These are phyloP conservation scores for Tenthredo livida DNA, from an alignment of 2,888 invertebrate genomes.

Conservation along the genomic window DNA sequence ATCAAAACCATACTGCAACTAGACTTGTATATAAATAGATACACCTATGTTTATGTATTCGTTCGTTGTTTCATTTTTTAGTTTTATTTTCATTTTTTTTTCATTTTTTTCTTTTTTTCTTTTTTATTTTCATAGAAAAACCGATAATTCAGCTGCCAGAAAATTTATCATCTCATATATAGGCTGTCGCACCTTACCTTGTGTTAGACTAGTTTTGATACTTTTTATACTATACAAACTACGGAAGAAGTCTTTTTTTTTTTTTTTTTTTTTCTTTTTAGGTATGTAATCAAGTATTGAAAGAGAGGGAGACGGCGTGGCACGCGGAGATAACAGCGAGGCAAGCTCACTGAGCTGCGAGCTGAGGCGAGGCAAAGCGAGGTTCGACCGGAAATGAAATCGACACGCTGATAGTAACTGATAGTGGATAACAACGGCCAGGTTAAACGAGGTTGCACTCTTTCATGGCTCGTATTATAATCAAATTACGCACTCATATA, in stretches of 20 bases:
- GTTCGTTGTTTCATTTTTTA: background rate
- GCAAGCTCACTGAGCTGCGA: background rate
- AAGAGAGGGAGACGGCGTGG: slow-evolving; percentile 26
- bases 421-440: slow-evolving; percentile 22
- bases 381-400: slow-evolving; percentile 38
- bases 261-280: background rate
- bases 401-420: slow-evolving; percentile 20
- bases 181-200: background rate
- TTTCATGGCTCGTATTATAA: background rate
- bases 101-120: background rate
- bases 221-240: background rate
- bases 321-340: slow-evolving; percentile 31
- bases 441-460: slow-evolving; percentile 27
- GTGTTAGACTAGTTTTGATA: background rate
- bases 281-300: slow-evolving; percentile 1
- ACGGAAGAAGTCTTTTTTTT: background rate
- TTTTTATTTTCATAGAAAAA: background rate
- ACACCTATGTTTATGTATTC: background rate
- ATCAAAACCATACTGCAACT: slow-evolving; percentile 16
- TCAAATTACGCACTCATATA: background rate
- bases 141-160: background rate
- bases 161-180: background rate
- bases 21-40: background rate
- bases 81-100: background rate
- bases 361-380: background rate